Evolutionary conservation across 1,140 invertebrate genomes (phyloP).

Genomic region (Drosophila aff.): DNA sequence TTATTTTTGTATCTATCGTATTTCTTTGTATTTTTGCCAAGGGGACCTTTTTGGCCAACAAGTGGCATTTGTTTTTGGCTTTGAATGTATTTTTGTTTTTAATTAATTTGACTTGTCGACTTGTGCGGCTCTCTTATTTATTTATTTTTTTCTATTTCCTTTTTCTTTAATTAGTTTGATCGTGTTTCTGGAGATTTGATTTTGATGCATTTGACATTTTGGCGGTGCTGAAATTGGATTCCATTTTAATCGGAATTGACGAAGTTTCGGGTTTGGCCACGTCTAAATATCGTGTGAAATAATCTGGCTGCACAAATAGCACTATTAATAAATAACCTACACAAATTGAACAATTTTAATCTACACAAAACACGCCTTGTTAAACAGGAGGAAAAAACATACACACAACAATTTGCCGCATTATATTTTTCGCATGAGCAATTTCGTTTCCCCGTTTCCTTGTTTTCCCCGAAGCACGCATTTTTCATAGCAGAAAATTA

Average conservation of each 20-base stretch:
- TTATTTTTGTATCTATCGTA: neutral
- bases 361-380: constrained; percentile 5
- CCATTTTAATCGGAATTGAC: constrained; percentile 30
- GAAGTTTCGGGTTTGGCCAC: constrained; percentile 24
- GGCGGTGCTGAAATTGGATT: constrained; percentile 19
- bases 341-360: constrained; percentile 4
- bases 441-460: neutral
- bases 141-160: constrained; percentile 21
- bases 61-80: constrained; percentile 64
- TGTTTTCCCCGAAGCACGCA: constrained; percentile 4
- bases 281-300: constrained; percentile 22
- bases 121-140: constrained; percentile 18
- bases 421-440: constrained; percentile 7
- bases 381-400: neutral
- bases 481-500: constrained; percentile 41
- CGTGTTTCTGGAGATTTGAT: constrained; percentile 45
- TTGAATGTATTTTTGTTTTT: constrained; percentile 61
- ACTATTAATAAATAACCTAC: constrained; percentile 10
- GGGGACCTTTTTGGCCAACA: constrained; percentile 53
- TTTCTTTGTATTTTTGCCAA: constrained; percentile 10
- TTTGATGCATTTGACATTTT: constrained; percentile 73
- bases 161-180: constrained; percentile 66
- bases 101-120: constrained; percentile 60
- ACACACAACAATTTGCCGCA: constrained; percentile 1
- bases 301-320: constrained; percentile 17